Evolutionary conservation across 2,113 vertebrate species (phyloP).

Genomic region (Heliornis fulica): DNA sequence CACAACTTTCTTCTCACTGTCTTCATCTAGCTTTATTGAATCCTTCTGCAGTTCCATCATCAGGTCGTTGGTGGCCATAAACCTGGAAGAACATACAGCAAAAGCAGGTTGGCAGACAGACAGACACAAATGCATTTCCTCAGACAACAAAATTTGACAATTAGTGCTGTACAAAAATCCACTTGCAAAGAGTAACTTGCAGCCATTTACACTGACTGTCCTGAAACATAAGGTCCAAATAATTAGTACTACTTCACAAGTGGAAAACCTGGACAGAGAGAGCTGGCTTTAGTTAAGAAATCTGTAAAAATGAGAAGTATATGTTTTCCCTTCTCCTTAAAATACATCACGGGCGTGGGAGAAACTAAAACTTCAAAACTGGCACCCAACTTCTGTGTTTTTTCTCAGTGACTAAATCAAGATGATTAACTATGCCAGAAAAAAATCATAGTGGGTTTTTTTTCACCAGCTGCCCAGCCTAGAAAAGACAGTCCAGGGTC

Average conservation of each 20-base stretch:
- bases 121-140: not conserved
- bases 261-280: not conserved
- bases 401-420: not conserved
- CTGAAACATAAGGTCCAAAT: not conserved
- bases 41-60: slow-evolving; percentile 97
- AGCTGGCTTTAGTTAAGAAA: not conserved
- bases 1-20: slow-evolving; percentile 93
- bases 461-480: not conserved
- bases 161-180: not conserved
- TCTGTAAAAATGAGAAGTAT: not conserved
- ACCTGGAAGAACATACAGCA: slow-evolving; percentile 67
- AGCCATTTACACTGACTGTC: not conserved
- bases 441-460: not conserved
- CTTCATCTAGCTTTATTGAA: slow-evolving; percentile 94
- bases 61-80: slow-evolving; percentile 97
- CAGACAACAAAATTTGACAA: not conserved
- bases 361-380: not conserved
- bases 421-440: not conserved
- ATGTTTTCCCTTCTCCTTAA: not conserved
- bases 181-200: not conserved
- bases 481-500: not conserved
- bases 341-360: not conserved
- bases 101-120: not conserved
- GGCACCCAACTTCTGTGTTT: not conserved
- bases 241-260: not conserved